Conservation (phyloP, 2,888 invertebrate genomes). For the Melanostoma scalare region DNA sequence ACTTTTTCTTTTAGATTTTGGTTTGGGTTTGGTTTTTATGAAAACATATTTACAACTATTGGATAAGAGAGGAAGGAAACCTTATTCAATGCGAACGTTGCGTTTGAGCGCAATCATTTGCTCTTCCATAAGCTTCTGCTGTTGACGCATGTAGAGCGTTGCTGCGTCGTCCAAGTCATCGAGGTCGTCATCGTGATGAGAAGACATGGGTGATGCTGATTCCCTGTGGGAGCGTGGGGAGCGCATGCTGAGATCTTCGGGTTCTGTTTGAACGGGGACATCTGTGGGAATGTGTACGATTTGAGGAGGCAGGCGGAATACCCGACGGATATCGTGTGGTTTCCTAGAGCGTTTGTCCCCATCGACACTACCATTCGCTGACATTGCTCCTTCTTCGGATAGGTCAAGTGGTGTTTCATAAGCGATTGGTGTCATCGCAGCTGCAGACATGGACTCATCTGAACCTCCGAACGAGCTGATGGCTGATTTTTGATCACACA, state of each 20-base stretch:
- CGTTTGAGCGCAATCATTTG: constrained; percentile 66
- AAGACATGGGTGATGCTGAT: constrained; percentile 63
- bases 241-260: constrained; percentile 93
- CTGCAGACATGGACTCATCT: constrained; percentile 77
- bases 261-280: constrained; percentile 93
- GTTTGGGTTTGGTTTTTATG: constrained; percentile 39
- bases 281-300: constrained; percentile 79
- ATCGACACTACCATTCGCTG: constrained; percentile 76
- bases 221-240: constrained; percentile 79
- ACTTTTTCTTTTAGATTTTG: constrained; percentile 57
- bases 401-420: constrained; percentile 82
- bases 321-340: constrained; percentile 83
- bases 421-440: constrained; percentile 35
- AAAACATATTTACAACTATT: constrained; percentile 53
- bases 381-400: constrained; percentile 82
- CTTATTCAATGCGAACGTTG: constrained; percentile 72
- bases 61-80: neutral
- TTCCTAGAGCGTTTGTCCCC: constrained; percentile 81
- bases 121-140: constrained; percentile 74
- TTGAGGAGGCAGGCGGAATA: constrained; percentile 82
- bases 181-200: constrained; percentile 83
- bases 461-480: constrained; percentile 80
- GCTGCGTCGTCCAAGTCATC: constrained; percentile 84
- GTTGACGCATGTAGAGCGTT: constrained; percentile 83
- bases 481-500: constrained; percentile 79